Conservation (phyloP, 2,113 vertebrate genomes). For the Chionomys nivalis region DNA sequence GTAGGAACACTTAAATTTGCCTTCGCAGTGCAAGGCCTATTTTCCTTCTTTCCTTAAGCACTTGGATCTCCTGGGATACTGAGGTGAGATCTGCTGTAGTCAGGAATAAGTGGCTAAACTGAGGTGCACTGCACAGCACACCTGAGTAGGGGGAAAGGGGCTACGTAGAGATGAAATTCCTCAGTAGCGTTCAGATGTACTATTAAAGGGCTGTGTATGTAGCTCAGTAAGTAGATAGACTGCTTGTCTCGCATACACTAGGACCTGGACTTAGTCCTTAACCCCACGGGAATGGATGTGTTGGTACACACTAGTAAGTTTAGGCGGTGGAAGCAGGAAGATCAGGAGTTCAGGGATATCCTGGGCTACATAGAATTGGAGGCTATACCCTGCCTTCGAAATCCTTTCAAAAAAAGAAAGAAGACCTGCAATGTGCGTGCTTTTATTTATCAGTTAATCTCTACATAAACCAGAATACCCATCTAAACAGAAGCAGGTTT, state of each 20-base stretch:
- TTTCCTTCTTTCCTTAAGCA: constrained; percentile 8
- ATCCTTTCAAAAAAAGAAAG: neutral
- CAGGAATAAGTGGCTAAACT: neutral
- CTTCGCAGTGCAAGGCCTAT: neutral
- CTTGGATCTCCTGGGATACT: neutral
- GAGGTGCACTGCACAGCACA: neutral
- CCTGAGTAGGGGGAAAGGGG: neutral
- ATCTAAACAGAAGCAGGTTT: constrained; percentile 39
- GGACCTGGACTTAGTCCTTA: neutral
- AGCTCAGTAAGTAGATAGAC: neutral
- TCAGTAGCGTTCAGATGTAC: constrained; percentile 16
- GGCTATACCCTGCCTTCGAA: neutral
- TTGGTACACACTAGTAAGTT: neutral
- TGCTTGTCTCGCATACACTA: neutral
- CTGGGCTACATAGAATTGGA: neutral
- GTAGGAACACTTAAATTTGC: neutral
- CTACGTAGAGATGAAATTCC: constrained; percentile 19
- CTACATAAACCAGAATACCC: constrained; percentile 35
- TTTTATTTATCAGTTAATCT: constrained; percentile 66
- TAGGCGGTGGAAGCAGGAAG: neutral
- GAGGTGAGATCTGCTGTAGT: constrained; percentile 18
- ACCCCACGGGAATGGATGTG: no score
- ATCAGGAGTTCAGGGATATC: neutral
- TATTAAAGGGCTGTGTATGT: neutral
- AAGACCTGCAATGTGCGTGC: neutral